phyloP scores from a whole-genome alignment of 2,888 invertebrate genomes.

The Mayetiola destructor region DNA sequence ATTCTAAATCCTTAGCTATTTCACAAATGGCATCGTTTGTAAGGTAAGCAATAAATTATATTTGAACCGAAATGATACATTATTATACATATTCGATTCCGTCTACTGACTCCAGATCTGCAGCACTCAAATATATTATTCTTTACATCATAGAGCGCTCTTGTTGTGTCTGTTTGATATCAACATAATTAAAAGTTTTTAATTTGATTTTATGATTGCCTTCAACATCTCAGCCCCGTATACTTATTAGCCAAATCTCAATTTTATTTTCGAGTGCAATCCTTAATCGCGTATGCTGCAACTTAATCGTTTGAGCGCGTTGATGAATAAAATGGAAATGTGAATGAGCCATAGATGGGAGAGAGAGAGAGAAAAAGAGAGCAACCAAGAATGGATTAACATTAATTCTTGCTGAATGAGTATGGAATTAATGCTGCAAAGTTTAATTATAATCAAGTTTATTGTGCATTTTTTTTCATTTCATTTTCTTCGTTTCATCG shows the following conservation, averaged over 20 bases:
- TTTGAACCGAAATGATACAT: background rate
- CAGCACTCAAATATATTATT: background rate
- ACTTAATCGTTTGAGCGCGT: background rate
- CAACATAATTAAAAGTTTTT: slow-evolving; percentile 10
- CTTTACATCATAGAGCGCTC: background rate
- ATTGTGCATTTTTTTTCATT: background rate
- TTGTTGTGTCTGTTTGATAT: background rate
- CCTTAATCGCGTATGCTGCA: background rate
- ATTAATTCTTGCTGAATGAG: background rate
- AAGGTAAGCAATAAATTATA: too few relatives aligned
- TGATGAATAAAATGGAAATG: background rate
- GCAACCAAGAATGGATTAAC: background rate
- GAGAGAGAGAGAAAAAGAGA: background rate
- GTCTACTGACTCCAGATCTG: background rate
- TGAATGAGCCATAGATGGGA: background rate
- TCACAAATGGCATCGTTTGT: too few relatives aligned
- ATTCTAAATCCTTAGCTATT: background rate
- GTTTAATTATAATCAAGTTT: background rate
- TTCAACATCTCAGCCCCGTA: background rate
- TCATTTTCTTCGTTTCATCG: background rate
- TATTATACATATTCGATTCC: background rate
- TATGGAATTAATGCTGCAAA: background rate
- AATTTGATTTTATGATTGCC: slow-evolving; percentile 9
- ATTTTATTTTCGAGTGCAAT: background rate
- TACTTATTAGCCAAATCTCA: background rate